A percentile compares a stretch with the other conserved stretches of the same genome.
Conservation (phyloP, 2,888 invertebrate species). For the Drosophila leonis region DNA sequence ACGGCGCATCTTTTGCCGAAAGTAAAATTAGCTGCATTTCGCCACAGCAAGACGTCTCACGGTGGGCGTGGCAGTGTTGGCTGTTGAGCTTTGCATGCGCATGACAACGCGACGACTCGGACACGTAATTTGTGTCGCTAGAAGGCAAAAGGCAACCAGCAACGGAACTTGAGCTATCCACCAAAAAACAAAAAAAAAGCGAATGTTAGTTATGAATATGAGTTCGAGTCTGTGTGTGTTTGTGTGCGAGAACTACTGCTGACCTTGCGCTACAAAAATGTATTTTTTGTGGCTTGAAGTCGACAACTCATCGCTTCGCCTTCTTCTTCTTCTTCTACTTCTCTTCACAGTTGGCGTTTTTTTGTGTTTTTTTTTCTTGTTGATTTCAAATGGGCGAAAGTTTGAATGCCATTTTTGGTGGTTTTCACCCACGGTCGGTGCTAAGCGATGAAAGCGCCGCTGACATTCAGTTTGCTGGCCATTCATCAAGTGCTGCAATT, state of each 20-base stretch:
- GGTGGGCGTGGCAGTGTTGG: slow-evolving; percentile 34
- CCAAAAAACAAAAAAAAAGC: slow-evolving; percentile 55
- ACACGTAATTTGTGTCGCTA: slow-evolving; percentile 76
- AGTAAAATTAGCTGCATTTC: slow-evolving; percentile 68
- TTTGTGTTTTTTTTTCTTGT: slow-evolving; percentile 9
- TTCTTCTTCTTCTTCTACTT: neutral
- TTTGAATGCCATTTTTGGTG: slow-evolving; percentile 73
- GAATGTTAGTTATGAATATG: slow-evolving; percentile 52
- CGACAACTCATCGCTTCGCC: slow-evolving; percentile 15
- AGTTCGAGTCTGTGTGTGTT: slow-evolving; percentile 16
- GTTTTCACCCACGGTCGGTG: slow-evolving; percentile 76
- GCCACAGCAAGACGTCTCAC: slow-evolving; percentile 51
- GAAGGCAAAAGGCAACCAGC: slow-evolving; percentile 18
- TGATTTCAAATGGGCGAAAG: slow-evolving; percentile 73
- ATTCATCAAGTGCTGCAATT: slow-evolving; percentile 78
- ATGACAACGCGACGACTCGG: slow-evolving; percentile 48
- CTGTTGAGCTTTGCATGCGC: slow-evolving; percentile 52
- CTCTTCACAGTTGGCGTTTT: slow-evolving; percentile 5
- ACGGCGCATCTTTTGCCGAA: slow-evolving; percentile 45
- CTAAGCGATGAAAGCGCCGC: slow-evolving; percentile 44
- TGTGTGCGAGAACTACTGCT: slow-evolving; percentile 52
- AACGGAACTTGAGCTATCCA: slow-evolving; percentile 50
- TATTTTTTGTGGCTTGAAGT: slow-evolving; percentile 44
- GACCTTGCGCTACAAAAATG: slow-evolving; percentile 72
- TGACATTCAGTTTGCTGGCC: slow-evolving; percentile 59